Conservation (phyloP, 1,140 invertebrate species). For the Brachionus sp. region DNA sequence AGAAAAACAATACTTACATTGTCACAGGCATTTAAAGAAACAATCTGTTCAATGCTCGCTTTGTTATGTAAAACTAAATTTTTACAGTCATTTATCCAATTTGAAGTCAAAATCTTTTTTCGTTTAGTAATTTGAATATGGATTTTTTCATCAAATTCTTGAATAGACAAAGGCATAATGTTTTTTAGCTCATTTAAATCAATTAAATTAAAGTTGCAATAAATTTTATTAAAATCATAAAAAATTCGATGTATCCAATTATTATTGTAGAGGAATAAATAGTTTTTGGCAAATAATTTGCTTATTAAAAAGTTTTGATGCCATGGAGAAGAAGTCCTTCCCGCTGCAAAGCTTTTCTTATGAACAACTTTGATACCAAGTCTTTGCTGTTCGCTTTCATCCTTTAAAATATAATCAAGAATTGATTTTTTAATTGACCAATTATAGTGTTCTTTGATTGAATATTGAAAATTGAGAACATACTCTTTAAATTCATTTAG, state of each 20-base stretch:
- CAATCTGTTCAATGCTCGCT: not conserved
- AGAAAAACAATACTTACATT: too few relatives aligned
- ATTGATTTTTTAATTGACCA: conserved; percentile 66
- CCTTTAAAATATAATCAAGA: conserved; percentile 70
- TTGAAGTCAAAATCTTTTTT: not conserved
- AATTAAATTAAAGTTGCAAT: conserved; percentile 8
- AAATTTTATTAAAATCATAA: not conserved
- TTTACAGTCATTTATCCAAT: not conserved
- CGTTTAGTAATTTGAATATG: not conserved
- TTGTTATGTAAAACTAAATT: not conserved
- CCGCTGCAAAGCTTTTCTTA: conserved; percentile 56
- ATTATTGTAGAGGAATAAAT: conserved; percentile 65
- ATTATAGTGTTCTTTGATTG: conserved; percentile 66
- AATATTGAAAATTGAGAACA: conserved; percentile 48
- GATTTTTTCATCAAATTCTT: not conserved
- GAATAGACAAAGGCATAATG: not conserved
- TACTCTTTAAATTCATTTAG: conserved; percentile 50
- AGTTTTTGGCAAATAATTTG: conserved; percentile 66
- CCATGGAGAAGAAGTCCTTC: conserved; percentile 76
- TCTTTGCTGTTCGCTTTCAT: conserved; percentile 65
- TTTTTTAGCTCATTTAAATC: conserved; percentile 5
- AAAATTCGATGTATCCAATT: conserved; percentile 50
- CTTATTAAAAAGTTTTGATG: conserved; percentile 64
- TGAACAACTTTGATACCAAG: conserved; percentile 66
- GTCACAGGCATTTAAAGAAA: not conserved